These are phyloP conservation scores for Notothenia coriiceps DNA, from an alignment of 2,113 vertebrate species.

Conservation along the genomic window DNA sequence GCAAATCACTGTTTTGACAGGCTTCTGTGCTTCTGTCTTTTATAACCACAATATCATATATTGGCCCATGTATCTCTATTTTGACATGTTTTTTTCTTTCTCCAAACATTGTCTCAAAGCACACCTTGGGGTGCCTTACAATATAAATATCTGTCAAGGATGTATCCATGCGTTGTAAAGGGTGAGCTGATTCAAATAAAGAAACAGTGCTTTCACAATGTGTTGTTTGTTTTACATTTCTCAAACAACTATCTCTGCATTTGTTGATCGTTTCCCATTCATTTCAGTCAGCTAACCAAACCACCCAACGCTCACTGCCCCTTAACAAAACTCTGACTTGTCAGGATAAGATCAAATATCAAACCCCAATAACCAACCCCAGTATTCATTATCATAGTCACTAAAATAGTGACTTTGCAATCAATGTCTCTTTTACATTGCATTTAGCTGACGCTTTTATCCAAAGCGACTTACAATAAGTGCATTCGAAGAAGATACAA, in stretches of 20 bases:
- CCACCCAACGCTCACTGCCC: too few species aligned
- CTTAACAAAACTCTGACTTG: too few species aligned
- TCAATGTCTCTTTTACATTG: too few species aligned
- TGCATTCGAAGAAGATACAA: too few species aligned
- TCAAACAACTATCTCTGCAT: neutral
- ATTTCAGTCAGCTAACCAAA: neutral
- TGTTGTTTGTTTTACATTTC: slow-evolving; percentile 9
- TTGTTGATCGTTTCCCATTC: neutral
- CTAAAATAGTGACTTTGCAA: neutral
- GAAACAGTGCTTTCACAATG: slow-evolving; percentile 55
- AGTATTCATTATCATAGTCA: neutral
- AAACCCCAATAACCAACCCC: neutral
- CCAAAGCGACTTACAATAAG: too few species aligned
- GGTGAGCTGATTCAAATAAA: slow-evolving; percentile 92
- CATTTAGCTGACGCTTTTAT: too few species aligned
- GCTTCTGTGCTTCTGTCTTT: slow-evolving; percentile 6
- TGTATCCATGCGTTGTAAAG: slow-evolving; percentile 91
- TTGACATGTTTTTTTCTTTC: slow-evolving; percentile 73
- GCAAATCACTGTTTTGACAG: neutral
- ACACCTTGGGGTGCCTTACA: slow-evolving; percentile 96
- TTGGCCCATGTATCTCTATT: slow-evolving; percentile 6
- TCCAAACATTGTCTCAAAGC: slow-evolving; percentile 86
- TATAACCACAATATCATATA: neutral
- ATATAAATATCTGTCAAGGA: slow-evolving; percentile 92
- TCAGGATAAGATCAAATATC: neutral